Conservation (phyloP, 92 coral and sea anemone species). For the Virgularia gustaviana region DNA sequence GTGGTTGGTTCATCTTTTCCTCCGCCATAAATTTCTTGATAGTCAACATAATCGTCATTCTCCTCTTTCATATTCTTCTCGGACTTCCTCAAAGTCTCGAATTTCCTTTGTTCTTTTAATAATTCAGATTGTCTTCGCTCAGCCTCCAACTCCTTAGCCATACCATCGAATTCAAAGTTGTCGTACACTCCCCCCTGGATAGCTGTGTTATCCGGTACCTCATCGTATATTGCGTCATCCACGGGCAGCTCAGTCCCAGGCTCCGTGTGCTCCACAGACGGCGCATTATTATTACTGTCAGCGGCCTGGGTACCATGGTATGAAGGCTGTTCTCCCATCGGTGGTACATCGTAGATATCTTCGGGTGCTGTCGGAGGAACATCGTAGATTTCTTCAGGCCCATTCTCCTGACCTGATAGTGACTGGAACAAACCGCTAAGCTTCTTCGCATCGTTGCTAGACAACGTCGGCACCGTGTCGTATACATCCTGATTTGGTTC, state of each 20-base stretch:
- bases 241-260: not conserved
- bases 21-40: conserved; percentile 88
- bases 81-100: conserved; percentile 40
- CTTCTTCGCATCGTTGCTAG: conserved; percentile 6
- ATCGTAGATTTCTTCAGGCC: conserved; percentile 62
- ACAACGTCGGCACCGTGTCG: conserved; percentile 18
- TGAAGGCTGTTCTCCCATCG: not conserved
- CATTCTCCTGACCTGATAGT: conserved; percentile 14
- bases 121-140: conserved; percentile 24
- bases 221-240: not conserved
- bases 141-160: not conserved
- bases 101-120: not conserved
- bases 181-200: conserved; percentile 15
- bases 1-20: conserved; percentile 58
- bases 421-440: not conserved
- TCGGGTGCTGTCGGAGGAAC: conserved; percentile 35
- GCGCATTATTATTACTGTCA: conserved; percentile 38
- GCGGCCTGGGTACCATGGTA: not conserved
- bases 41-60: conserved; percentile 94
- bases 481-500: not conserved
- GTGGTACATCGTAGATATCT: conserved; percentile 33
- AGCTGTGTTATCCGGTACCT: not conserved
- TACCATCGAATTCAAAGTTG: conserved; percentile 16
- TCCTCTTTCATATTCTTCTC: conserved; percentile 62
- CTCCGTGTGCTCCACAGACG: too few species aligned